A percentile compares a stretch with the other conserved stretches of the same genome.
These are phyloP conservation scores for Apodemia duryi DNA, from an alignment of 2,888 invertebrate genomes.

Conservation along the genomic window DNA sequence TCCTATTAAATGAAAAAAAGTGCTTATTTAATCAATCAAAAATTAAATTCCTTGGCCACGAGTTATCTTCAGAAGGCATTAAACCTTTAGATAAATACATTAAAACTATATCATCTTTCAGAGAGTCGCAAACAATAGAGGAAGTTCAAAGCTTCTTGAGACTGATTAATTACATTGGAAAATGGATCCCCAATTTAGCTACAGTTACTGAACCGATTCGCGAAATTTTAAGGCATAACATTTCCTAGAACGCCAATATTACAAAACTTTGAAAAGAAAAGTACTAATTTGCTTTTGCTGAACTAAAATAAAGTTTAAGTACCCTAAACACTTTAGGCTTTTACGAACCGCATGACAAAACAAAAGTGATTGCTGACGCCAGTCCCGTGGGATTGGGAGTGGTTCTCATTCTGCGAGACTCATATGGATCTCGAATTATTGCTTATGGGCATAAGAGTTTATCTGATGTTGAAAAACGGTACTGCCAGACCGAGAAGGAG, in stretches of 20 bases:
- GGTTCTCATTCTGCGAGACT: conserved; percentile 28
- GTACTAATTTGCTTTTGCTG: conserved; percentile 30
- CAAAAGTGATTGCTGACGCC: conserved; percentile 33
- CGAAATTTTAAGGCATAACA: conserved; percentile 21
- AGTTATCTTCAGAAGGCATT: conserved; percentile 35
- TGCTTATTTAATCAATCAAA: conserved; percentile 36
- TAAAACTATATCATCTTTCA: not conserved
- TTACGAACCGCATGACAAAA: conserved; percentile 29
- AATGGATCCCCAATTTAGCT: conserved; percentile 32
- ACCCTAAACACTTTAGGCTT: conserved; percentile 28
- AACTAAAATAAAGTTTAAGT: conserved; percentile 23
- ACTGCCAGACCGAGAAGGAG: conserved; percentile 39
- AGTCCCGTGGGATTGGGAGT: conserved; percentile 32
- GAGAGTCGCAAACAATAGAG: conserved; percentile 8
- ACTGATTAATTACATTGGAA: conserved; percentile 27
- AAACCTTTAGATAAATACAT: conserved; percentile 34
- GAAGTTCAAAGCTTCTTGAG: conserved; percentile 34
- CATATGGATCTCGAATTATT: conserved; percentile 33
- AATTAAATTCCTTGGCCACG: conserved; percentile 23
- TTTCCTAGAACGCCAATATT: conserved; percentile 28
- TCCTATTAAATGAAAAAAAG: conserved; percentile 30
- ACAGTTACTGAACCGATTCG: conserved; percentile 27
- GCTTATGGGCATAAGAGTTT: conserved; percentile 36
- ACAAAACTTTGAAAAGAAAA: conserved; percentile 19
- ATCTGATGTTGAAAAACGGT: conserved; percentile 33